These are phyloP conservation scores for Crypturellus tataupa DNA, from an alignment of 2,797 vertebrate species.

Conservation along the genomic window DNA sequence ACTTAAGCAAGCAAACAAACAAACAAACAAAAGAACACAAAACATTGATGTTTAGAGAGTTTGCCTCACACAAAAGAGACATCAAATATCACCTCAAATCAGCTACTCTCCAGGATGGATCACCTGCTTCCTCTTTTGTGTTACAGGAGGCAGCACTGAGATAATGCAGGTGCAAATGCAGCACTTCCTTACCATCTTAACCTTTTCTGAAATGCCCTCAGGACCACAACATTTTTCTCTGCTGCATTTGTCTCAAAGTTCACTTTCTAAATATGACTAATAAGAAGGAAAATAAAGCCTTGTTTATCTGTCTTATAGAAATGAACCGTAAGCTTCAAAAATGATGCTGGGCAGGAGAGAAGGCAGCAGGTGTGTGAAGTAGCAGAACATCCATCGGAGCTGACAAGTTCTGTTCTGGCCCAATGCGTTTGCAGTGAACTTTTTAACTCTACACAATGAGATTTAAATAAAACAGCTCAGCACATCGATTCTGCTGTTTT, in stretches of 20 bases:
- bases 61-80: background rate
- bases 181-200: background rate
- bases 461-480: conserved; percentile 55
- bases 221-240: background rate
- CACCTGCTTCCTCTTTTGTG: background rate
- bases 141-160: background rate
- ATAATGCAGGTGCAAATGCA: background rate
- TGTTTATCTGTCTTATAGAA: background rate
- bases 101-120: background rate
- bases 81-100: background rate
- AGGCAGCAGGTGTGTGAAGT: background rate
- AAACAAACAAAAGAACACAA: background rate
- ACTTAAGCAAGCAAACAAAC: background rate
- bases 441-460: conserved; percentile 14
- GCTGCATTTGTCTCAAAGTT: background rate
- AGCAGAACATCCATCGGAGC: background rate
- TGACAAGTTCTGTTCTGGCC: conserved; percentile 27
- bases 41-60: background rate
- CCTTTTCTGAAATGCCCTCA: background rate
- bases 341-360: background rate
- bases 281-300: background rate
- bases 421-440: conserved; percentile 36
- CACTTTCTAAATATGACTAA: background rate
- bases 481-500: conserved; percentile 3
- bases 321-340: conserved; percentile 23